A percentile compares a stretch with the other conserved stretches of the same genome.
Conservation (phyloP, 1,140 invertebrate genomes). For the Lepidotrigona ventralis region DNA sequence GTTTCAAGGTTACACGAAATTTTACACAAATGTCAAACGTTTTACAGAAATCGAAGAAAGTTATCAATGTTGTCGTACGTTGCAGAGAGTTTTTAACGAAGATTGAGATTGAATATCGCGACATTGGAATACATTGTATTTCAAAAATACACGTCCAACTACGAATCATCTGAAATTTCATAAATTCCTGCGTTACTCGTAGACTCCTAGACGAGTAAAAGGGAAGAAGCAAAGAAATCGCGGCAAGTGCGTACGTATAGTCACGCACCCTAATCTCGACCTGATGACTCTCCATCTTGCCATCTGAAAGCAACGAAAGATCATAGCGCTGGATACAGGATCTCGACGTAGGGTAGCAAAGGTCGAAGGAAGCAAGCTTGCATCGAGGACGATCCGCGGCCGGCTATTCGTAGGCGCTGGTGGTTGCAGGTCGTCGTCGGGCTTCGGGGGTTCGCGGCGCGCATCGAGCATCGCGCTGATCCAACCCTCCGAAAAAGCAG, state of each 20-base stretch:
- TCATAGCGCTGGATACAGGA: not conserved
- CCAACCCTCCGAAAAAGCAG: constrained; percentile 76
- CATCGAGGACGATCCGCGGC: constrained; percentile 2
- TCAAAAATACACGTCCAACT: too few relatives aligned
- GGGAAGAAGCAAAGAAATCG: not conserved
- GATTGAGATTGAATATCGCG: too few relatives aligned
- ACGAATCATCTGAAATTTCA: too few relatives aligned
- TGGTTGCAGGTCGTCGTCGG: constrained; percentile 52
- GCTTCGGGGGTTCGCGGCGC: constrained; percentile 63
- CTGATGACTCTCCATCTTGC: not conserved
- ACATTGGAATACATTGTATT: too few relatives aligned
- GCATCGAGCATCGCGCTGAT: constrained; percentile 73
- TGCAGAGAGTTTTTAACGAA: too few relatives aligned
- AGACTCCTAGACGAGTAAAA: not conserved
- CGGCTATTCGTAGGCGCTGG: not conserved
- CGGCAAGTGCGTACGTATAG: too few relatives aligned
- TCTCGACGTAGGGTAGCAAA: not conserved
- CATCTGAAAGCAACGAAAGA: not conserved
- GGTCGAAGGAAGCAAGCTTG: not conserved
- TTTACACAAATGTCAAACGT: not conserved
- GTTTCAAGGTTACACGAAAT: not conserved
- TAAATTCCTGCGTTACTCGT: not conserved
- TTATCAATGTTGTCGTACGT: too few relatives aligned
- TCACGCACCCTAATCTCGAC: not conserved
- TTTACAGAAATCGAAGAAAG: not conserved